These are phyloP conservation scores for Psephotus haematonotus DNA, from an alignment of 2,113 vertebrate genomes.

Conservation along the genomic window DNA sequence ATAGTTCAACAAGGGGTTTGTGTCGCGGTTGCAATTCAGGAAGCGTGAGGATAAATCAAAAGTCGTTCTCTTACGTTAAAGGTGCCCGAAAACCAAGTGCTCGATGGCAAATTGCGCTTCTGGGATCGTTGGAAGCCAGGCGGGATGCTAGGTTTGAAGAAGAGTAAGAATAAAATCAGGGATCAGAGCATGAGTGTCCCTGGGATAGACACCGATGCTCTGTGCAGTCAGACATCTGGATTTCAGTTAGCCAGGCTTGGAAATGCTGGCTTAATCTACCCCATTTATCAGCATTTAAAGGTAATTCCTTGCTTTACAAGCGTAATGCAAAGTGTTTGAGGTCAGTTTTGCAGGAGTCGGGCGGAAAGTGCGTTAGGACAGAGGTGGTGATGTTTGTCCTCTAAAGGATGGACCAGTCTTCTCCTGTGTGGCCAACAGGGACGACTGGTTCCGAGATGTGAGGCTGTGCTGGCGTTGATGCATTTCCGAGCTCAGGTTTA, in stretches of 20 bases:
- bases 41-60: not conserved
- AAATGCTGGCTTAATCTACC: not conserved
- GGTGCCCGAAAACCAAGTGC: not conserved
- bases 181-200: not conserved
- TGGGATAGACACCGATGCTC: accelerated
- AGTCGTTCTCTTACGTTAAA: not conserved
- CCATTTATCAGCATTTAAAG: not conserved
- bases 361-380: not conserved
- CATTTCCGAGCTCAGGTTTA: not conserved
- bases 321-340: not conserved
- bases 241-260: not conserved
- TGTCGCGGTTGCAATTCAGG: not conserved
- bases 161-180: not conserved
- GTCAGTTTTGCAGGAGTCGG: not conserved
- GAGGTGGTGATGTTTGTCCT: not conserved
- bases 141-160: not conserved
- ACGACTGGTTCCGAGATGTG: not conserved
- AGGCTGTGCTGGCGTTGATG: no score
- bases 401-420: not conserved
- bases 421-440: not conserved
- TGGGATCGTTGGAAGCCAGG: not conserved
- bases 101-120: not conserved
- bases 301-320: not conserved
- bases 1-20: not conserved
- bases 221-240: no score